Conservation (phyloP, 2,888 invertebrate genomes). For the Heteromurus nitidus region DNA sequence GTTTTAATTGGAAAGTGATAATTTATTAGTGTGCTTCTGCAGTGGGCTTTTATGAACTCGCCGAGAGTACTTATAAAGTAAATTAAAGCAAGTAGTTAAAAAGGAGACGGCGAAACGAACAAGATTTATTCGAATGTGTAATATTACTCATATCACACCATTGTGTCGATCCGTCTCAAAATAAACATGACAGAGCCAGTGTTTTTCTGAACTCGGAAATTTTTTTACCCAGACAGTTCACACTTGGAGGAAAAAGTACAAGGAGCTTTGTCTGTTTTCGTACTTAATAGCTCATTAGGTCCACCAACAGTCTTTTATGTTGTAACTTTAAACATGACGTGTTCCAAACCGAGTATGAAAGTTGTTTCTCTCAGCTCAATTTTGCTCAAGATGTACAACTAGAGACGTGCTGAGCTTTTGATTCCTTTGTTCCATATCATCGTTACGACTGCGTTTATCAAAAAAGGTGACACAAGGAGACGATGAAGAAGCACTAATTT, state of each 20-base stretch:
- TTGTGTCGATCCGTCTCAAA: not conserved
- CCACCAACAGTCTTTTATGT: not conserved
- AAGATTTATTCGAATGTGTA: too few species aligned
- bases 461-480: too few species aligned
- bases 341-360: not conserved
- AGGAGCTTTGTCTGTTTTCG: not conserved
- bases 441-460: too few species aligned
- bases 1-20: not conserved
- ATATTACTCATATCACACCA: too few species aligned
- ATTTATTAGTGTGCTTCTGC: too few species aligned
- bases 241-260: too few species aligned
- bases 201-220: not conserved
- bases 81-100: not conserved
- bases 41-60: too few species aligned
- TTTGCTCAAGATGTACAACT: too few species aligned
- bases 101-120: not conserved
- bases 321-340: not conserved
- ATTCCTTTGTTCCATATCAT: too few species aligned
- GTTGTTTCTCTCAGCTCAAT: not conserved
- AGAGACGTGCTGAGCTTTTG: too few species aligned
- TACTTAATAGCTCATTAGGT: not conserved
- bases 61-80: not conserved
- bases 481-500: not conserved
- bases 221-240: too few species aligned
- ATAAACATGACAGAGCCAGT: conserved; percentile 1